Base-by-base conservation (phyloP, 2,113 vertebrate genomes). In the Tenrec ecaudatus region DNA sequence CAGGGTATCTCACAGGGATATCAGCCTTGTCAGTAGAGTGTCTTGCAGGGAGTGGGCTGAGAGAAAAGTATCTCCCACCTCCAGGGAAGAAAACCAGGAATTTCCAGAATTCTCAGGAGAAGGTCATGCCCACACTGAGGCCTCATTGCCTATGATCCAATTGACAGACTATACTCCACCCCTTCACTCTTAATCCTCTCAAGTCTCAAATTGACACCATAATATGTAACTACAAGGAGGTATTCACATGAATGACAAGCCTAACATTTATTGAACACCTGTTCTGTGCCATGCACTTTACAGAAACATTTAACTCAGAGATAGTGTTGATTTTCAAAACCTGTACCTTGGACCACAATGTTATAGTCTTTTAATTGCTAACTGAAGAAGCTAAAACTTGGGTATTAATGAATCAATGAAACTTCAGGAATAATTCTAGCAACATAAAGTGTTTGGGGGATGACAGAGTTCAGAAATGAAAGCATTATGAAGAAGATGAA, bases 251-350 rank as follows among this genome's bases (percentile, higher is more conserved):
- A 33, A 29, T 16, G 71, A 64, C 22, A 93, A 77, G 66, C 27
- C 86, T 40, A 25, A 1, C 12, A 31, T 64, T 80, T 89, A 60
- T 47, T 40, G n/a, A 88, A 22, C 12, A 4, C 86, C 77, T 86
- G 10, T 86, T 85, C 73, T 86, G 25, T 58, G 17, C 60, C 83
- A 53, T 27, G 64, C 6, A 2, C 25, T n/a, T 25, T 66, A 68
- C 58, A 75, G 47, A 91, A 73, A 27, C 33, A 80, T 12, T 12
- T 19, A 62, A 60, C 53, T 95, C 29, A 90, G 71, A 88, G 40
- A 43, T 20, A 19, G 3, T 85, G 33, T 58, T 85, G 60, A 82
- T 64, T 89, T 91, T 82, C 58, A 85, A 17, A 88, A 69, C 82
- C 53, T 82, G 92, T 58, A 23, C n/a, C 64, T 78, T 62, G 83